Base-by-base conservation (phyloP, 2,113 vertebrate genomes). In the Girardinichthys multiradiatus region DNA sequence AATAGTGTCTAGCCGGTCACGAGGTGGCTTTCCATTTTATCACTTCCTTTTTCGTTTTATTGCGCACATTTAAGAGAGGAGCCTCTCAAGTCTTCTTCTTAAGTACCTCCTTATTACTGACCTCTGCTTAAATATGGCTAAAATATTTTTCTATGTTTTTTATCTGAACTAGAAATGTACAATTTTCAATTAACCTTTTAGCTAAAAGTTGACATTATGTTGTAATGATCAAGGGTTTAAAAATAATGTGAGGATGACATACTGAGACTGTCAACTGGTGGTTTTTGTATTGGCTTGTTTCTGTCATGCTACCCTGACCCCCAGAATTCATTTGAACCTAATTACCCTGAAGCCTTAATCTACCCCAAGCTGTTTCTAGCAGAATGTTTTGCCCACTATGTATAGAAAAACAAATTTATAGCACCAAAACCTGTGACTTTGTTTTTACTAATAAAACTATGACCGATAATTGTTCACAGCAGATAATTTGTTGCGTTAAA, bases 31-130 rank as follows among this genome's bases (percentile, higher is more conserved):
- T 65, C 59, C 21, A 3, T 64, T 77, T 68, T 69, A 66, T 61
- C 80, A 76, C 72, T 87, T 91, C 87, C 87, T 67, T 82, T 91
- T 90, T 71, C 86, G n/a, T n/a, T n/a, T 75, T 57, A 69, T 24
- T 0, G 66, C 19, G 19, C 48, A 33, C 10, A 30, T 26, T 42
- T 61, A 21, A 24, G 10, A 81, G 83, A 51, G 4, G 31, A 48
- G 77, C 86, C 85, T 81, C 80, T 74, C 61, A 72, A 28, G 14
- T 68, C 33, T 65, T 35, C 60, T n/a, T 26, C 28, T 1, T 2
- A 13, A 28, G 64, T 37, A 67, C 33, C 31, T 74, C 63, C 74
- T 51, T 57, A 13, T 57, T 45, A 7, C 58, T 30, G 62, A 35
- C 63, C 28, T 76, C 68, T 60, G 19, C 54, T 73, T 24, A 45